Conservation (phyloP, 2,888 invertebrate genomes). For the Sceliomorpha sp. region DNA sequence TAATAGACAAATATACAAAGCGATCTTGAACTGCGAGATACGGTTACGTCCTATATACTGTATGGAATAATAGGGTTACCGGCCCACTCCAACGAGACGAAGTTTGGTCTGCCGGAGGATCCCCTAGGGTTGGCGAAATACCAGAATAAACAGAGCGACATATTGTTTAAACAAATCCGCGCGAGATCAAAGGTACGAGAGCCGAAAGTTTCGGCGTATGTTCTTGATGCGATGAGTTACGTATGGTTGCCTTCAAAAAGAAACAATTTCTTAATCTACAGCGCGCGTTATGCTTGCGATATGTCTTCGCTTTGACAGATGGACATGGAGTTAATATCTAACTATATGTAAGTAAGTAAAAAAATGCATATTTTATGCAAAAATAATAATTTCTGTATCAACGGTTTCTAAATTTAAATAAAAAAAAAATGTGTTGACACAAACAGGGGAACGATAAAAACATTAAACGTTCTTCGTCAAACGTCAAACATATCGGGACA, state of each 20-base stretch:
- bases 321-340: too few species aligned
- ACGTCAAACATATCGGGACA: too few species aligned
- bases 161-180: constrained; percentile 68
- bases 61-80: constrained; percentile 19
- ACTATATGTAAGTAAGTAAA: too few species aligned
- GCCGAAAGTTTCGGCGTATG: constrained; percentile 20
- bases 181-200: constrained; percentile 62
- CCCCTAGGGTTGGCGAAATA: constrained; percentile 52
- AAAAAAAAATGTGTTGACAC: too few species aligned
- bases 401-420: too few species aligned
- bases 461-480: too few species aligned
- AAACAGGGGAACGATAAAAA: too few species aligned
- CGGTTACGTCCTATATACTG: background rate
- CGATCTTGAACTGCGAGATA: constrained; percentile 2
- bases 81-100: constrained; percentile 16
- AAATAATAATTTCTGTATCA: too few species aligned
- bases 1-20: constrained; percentile 14
- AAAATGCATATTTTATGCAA: too few species aligned
- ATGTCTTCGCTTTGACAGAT: background rate
- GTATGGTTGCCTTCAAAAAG: constrained; percentile 13
- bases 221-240: constrained; percentile 14
- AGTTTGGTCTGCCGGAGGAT: constrained; percentile 31
- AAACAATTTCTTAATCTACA: constrained; percentile 16
- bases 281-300: background rate
- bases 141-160: constrained; percentile 65